Conservation (phyloP, 1,140 invertebrate species). For the Drosophila pruinosa region DNA sequence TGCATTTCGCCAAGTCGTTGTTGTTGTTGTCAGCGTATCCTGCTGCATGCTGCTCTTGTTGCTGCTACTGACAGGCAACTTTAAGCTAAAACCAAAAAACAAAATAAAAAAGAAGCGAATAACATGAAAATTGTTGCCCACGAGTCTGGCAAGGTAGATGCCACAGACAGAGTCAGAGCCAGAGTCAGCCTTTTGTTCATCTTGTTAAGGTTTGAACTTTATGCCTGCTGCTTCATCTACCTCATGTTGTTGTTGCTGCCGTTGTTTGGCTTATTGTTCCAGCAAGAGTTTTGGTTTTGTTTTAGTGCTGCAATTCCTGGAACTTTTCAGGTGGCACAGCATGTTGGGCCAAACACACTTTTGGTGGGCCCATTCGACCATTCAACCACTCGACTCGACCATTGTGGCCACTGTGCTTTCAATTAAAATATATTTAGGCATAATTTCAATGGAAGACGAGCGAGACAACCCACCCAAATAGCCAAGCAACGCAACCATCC, state of each 20-base stretch:
- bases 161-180: not conserved
- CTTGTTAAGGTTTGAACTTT: conserved; percentile 79
- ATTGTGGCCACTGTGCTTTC: conserved; percentile 39
- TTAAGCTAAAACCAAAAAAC: conserved; percentile 7
- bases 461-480: not conserved
- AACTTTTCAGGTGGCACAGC: conserved; percentile 81
- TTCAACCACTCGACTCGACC: not conserved
- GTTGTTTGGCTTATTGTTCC: conserved; percentile 64
- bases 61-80: conserved; percentile 60
- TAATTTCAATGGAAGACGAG: conserved; percentile 36
- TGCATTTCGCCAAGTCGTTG: conserved; percentile 64
- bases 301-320: conserved; percentile 57
- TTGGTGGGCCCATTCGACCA: conserved; percentile 67
- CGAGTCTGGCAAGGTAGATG: conserved; percentile 61
- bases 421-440: conserved; percentile 76
- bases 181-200: conserved; percentile 68
- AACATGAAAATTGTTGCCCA: conserved; percentile 81
- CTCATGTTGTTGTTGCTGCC: not conserved
- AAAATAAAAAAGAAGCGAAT: conserved; percentile 5
- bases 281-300: conserved; percentile 35
- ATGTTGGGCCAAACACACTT: conserved; percentile 74
- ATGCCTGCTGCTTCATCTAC: conserved; percentile 47
- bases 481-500: not conserved
- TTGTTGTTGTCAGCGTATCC: conserved; percentile 10
- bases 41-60: conserved; percentile 6